Percentiles rank a stretch among this genome's conserved stretches.
These are phyloP conservation scores for Stomatorhinus ivindoensis DNA, from an alignment of 2,113 vertebrate species.

Conservation along the genomic window DNA sequence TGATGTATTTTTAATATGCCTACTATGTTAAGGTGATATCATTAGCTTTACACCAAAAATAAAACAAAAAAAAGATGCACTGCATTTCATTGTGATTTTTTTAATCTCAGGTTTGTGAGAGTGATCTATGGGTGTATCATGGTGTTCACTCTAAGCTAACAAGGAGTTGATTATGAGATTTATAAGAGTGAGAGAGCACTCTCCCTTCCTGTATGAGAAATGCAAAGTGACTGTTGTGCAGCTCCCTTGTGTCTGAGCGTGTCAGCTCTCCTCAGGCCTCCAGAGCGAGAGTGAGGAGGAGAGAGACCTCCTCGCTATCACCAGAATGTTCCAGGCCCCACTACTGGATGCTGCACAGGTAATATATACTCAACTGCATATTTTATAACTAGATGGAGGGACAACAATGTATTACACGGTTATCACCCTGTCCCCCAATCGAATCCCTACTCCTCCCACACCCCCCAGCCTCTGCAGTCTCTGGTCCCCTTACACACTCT, in stretches of 20 bases:
- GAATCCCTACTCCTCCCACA: not conserved
- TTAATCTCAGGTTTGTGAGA: not conserved
- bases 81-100: not conserved
- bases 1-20: not conserved
- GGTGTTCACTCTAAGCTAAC: not conserved
- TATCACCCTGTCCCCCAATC: not conserved
- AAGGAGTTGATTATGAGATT: not conserved
- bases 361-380: not conserved
- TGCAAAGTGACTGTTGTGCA: not conserved
- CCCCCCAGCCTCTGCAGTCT: not conserved
- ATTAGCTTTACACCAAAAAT: not conserved
- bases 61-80: not conserved
- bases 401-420: not conserved
- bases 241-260: not conserved
- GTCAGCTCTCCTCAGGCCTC: constrained; percentile 19
- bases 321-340: constrained; percentile 12
- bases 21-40: not conserved
- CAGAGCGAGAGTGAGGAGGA: constrained; percentile 38
- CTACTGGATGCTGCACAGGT: not conserved
- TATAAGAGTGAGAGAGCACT: not conserved
- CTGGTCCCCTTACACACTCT: not conserved
- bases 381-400: not conserved
- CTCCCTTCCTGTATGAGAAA: not conserved
- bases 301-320: constrained; percentile 31
- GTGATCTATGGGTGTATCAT: not conserved